Percentiles rank a stretch among this genome's conserved stretches.
phyloP scores from a whole-genome alignment of 2,113 vertebrate genomes.

The Strigops habroptila region DNA sequence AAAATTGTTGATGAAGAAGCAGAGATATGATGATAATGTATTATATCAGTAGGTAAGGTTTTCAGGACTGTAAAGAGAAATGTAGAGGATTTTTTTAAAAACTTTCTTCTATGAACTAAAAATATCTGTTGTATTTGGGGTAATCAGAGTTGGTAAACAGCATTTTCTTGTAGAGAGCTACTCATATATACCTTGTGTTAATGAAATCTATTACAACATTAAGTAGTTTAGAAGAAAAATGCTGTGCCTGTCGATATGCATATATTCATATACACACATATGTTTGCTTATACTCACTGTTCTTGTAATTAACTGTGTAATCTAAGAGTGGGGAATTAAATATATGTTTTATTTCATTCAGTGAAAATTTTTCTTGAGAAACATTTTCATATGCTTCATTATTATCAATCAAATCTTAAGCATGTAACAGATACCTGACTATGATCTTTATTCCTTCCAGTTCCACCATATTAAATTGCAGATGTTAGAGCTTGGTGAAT shows the following conservation, averaged over 20 bases:
- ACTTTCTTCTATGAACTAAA: neutral
- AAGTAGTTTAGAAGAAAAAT: neutral
- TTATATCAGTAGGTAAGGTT: neutral
- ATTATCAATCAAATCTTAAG: neutral
- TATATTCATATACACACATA: neutral
- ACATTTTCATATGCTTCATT: neutral
- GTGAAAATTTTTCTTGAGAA: neutral
- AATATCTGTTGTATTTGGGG: neutral
- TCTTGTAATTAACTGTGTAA: neutral
- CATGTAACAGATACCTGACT: neutral
- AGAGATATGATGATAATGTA: neutral
- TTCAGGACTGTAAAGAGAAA: neutral
- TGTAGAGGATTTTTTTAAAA: neutral
- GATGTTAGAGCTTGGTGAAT: neutral
- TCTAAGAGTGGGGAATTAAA: neutral
- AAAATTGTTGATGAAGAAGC: neutral
- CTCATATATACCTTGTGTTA: neutral
- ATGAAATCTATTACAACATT: neutral
- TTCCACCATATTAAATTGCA: neutral
- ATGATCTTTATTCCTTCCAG: neutral
- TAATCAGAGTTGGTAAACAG: neutral
- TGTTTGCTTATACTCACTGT: neutral
- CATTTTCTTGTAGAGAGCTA: neutral
- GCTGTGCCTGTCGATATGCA: accelerated
- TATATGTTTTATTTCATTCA: neutral